Base-by-base conservation (phyloP, 2,797 vertebrate genomes). In the Balearica regulorum region DNA sequence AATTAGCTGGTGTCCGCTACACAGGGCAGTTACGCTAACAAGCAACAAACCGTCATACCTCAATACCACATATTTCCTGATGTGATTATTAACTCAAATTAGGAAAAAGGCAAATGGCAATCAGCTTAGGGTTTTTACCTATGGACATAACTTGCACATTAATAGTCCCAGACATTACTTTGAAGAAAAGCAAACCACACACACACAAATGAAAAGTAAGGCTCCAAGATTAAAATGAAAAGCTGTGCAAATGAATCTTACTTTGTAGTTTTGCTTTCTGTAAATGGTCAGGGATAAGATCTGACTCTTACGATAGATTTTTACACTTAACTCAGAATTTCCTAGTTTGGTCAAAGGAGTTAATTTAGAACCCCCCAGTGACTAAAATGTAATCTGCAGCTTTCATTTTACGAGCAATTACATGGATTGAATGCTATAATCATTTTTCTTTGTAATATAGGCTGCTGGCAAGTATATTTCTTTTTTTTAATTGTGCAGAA, bases 381-480 rank as follows among this genome's bases (percentile, higher is more conserved):
- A 82, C 46, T 87, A 75, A 84, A 93, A 77, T 39, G 41, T 41
- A 89, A 89, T 46, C 73, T 51, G 16, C 46, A 82, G 58, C 41
- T 82, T 95, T 94, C 54, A 69, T 84, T 94, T 89, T 89, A 65
- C 62, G 75, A 92, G 58, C 41, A 65, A 28, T 84, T 81, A 49
- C 46, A 84, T 41, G 76, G 41, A 69, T 22, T 39, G 37, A 90
- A 84, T 16, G 49, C 49, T 58, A 35, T 43, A 57, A 58, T 35
- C 0, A 9, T 72, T 90, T 88, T 81, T 79, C 49, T 84, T 84
- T 71, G 57, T 20, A 68, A 83, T 78, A 79, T 1, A 61, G 37
- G 22, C 46, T 82, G 14, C n/a, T 76, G 62, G 62, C 26, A 93
- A 81, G 26, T 57, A 18, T 53, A 46, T 66, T 69, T 64, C 19